Conservation (phyloP, 2,113 vertebrate species). For the Amia ocellicauda region DNA sequence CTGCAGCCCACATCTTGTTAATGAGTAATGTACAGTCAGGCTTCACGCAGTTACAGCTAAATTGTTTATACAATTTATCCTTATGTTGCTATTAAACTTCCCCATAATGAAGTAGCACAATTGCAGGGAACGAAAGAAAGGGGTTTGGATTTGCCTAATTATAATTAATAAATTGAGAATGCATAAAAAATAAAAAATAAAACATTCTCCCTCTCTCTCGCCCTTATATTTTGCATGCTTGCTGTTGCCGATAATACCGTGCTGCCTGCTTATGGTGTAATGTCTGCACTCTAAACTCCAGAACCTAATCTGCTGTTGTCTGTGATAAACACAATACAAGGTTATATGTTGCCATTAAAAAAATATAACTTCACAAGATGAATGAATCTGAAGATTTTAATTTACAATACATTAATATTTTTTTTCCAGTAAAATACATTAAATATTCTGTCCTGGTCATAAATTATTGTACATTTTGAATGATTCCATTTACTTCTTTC, state of each 20-base stretch:
- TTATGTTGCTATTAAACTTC: constrained; percentile 76
- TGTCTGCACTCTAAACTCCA: not conserved
- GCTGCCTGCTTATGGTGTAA: not conserved
- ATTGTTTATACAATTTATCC: constrained; percentile 82
- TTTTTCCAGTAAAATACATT: too few relatives aligned
- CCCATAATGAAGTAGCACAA: constrained; percentile 81
- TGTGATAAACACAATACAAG: too few relatives aligned
- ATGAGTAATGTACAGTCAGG: constrained; percentile 83
- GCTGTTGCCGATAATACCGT: not conserved
- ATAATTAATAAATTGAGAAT: constrained; percentile 78
- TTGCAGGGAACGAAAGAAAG: constrained; percentile 73
- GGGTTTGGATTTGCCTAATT: constrained; percentile 83
- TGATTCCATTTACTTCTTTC: too few relatives aligned
- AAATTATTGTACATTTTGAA: too few relatives aligned
- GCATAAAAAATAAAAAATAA: too few relatives aligned
- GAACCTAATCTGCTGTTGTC: too few relatives aligned
- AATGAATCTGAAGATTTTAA: too few relatives aligned
- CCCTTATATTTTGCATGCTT: not conserved
- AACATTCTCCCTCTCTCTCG: too few relatives aligned
- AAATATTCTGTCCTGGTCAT: too few relatives aligned
- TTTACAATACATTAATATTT: too few relatives aligned
- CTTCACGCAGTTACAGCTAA: constrained; percentile 76
- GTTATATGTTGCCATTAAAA: too few relatives aligned
- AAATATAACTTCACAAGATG: too few relatives aligned
- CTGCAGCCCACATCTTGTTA: constrained; percentile 81